A percentile compares a stretch with the other conserved stretches of the same genome.
These are phyloP conservation scores for Paramormyrops hopkinsi DNA, from an alignment of 2,797 vertebrate species.

Conservation along the genomic window DNA sequence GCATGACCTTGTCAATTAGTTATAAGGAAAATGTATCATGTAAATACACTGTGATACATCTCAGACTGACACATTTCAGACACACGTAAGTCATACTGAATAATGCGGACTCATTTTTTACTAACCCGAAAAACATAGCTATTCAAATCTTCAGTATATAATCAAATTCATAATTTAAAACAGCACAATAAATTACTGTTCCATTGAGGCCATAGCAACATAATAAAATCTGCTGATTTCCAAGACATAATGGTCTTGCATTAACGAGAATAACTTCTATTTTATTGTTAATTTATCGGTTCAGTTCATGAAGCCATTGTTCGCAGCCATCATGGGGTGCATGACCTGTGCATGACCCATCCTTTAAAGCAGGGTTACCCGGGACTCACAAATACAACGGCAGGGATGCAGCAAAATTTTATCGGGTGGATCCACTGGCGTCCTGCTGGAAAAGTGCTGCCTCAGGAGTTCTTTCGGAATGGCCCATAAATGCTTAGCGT, in stretches of 20 bases:
- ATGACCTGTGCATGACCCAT: not conserved
- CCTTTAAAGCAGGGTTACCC: not conserved
- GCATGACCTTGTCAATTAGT: conserved; percentile 3
- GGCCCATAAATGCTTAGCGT: not conserved
- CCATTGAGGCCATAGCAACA: not conserved
- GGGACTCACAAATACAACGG: not conserved
- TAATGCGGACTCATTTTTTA: not conserved
- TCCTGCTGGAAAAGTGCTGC: not conserved
- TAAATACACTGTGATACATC: not conserved
- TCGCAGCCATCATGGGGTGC: not conserved
- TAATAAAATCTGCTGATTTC: not conserved
- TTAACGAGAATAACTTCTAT: not conserved
- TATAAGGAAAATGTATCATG: not conserved
- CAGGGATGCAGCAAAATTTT: not conserved
- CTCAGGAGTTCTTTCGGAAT: not conserved
- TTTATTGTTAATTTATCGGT: not conserved
- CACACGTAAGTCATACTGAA: not conserved
- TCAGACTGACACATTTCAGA: not conserved
- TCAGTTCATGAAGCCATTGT: not conserved
- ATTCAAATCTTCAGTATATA: not conserved
- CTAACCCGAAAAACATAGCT: not conserved
- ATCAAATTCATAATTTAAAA: not conserved
- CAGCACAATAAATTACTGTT: not conserved
- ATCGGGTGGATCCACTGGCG: not conserved
- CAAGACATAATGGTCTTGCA: not conserved